Evolutionary conservation across 2,797 vertebrate species (phyloP), one percentile per base, ranked within the genome.

Genomic region (Pangasius larnaudii): DNA sequence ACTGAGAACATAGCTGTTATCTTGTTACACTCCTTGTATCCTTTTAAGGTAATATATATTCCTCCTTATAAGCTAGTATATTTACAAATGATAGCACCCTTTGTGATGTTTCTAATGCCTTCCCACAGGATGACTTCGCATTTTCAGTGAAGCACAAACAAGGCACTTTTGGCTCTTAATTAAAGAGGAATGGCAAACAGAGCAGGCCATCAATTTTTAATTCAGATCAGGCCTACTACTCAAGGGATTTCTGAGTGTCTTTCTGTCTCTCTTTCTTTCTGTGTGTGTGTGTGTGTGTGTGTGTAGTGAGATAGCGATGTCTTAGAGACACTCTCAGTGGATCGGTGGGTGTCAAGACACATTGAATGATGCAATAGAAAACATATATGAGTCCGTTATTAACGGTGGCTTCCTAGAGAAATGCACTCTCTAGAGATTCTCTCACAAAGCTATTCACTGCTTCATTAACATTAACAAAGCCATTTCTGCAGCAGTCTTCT

Each of bases 181-280:
- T 95, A 95, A 94, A 93, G 61, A 88, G 77, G n/a, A 84, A 82
- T 51, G 85, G 78, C 87, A 90, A 93, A 89, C 90, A 89, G 89
- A 91, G 80, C 90, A 89, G 83, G 84, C 86, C 93, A 93, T 95
- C 92, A 94, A 95, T 95, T 94, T 94, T 95, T 94, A 94, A 95
- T 94, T 89, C 89, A 92, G 88, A 88, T 86, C 89, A 71, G 42
- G 65, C 69, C 59, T 61, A 72, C 30, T 81, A 83, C 86, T 88
- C 86, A 67, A 56, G 71, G 85, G 42, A 24, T 56, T 85, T 75
- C 67, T 56, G 11, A n/a, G 42, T 75, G 72, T 74, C 27, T 77
- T 16, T 49, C 18, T 72, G 8, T 72, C 36, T 39, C 33, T 72
- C 11, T 69, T 5, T 69, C 16, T 77, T 5, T 49, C 3, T 77